Evolutionary conservation across 2,888 invertebrate species (phyloP).

Genomic region (Nowickia ferox): DNA sequence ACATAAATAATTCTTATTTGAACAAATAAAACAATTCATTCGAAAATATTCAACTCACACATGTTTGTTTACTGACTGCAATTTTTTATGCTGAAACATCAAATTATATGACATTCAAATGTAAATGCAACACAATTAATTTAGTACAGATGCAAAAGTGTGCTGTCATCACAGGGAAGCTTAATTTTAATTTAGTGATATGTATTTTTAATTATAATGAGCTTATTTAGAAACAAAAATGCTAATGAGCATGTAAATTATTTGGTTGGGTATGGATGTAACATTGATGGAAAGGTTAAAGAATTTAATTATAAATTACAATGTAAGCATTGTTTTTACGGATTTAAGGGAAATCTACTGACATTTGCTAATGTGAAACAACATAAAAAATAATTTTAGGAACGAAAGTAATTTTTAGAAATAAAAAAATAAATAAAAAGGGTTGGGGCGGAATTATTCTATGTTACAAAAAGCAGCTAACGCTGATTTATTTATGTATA

Average conservation of each 20-base stretch:
- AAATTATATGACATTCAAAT: slow-evolving; percentile 33
- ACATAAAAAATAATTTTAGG: background rate
- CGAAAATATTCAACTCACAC: slow-evolving; percentile 2
- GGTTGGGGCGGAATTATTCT: background rate
- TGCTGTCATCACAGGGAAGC: slow-evolving; percentile 28
- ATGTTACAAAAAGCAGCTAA: background rate
- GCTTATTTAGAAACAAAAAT: slow-evolving; percentile 24
- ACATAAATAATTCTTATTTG: slow-evolving; percentile 39
- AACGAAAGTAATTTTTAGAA: background rate
- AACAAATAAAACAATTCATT: slow-evolving; percentile 48
- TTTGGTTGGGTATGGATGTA: background rate
- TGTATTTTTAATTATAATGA: slow-evolving; percentile 46
- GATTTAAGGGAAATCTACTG: background rate
- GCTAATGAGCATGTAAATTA: slow-evolving; percentile 17
- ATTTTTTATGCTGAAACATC: slow-evolving; percentile 11
- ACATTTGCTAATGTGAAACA: background rate
- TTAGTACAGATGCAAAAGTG: slow-evolving; percentile 18
- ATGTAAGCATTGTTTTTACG: background rate
- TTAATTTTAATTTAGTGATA: slow-evolving; percentile 36
- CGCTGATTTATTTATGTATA: no score
- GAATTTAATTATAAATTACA: slow-evolving; percentile 5
- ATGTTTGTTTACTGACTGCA: background rate
- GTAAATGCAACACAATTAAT: slow-evolving; percentile 40
- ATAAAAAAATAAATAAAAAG: no score
- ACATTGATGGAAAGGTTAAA: background rate